Evolutionary conservation across 1,140 invertebrate species (phyloP).

Genomic region (Hyles vespertilio): DNA sequence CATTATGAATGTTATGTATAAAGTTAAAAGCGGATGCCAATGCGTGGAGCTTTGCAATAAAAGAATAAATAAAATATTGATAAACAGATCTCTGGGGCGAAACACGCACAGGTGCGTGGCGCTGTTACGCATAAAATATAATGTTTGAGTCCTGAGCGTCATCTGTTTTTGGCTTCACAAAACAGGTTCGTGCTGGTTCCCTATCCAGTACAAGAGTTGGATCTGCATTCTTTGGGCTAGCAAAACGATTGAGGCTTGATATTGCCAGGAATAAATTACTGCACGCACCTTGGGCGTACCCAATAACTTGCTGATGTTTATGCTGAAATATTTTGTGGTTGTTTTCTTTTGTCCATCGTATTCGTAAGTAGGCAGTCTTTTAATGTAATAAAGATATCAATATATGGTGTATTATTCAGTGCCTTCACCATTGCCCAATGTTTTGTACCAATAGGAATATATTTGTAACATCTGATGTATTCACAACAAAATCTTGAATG

Average conservation of each 20-base stretch:
- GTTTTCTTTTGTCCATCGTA: neutral
- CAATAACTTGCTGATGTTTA: neutral
- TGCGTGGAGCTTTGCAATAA: neutral
- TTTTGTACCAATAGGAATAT: no score
- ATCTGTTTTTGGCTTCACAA: neutral
- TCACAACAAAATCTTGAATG: no score
- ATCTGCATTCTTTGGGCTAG: conserved; percentile 3
- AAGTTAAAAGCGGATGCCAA: neutral
- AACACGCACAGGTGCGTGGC: neutral
- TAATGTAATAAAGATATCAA: no score
- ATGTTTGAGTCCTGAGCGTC: neutral
- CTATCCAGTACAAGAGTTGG: neutral
- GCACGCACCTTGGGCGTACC: no score
- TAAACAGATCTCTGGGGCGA: neutral
- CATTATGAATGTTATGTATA: neutral
- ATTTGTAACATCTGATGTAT: no score
- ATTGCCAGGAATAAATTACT: neutral
- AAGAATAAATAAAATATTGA: neutral
- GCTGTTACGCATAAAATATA: no score
- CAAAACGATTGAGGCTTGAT: neutral
- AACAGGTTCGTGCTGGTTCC: neutral
- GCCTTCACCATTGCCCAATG: no score
- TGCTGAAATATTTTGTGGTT: neutral
- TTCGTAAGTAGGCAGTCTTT: no score
- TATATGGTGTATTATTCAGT: no score